Base-by-base conservation (phyloP, 2,113 vertebrate species). In the Phoenicopterus ruber region DNA sequence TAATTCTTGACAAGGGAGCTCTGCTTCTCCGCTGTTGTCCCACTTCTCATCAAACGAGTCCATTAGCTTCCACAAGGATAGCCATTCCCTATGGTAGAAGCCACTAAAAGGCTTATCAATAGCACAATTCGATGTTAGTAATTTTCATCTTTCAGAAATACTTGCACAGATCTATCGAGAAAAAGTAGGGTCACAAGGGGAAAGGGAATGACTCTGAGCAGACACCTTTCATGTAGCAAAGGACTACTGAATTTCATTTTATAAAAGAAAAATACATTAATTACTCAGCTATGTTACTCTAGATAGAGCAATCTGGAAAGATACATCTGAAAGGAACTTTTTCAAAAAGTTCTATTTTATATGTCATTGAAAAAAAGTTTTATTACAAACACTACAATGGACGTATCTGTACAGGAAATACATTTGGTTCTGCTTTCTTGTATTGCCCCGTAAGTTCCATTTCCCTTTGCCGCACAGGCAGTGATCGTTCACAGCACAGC, bases 401-500 rank as follows among this genome's bases (percentile, higher is more conserved):
- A 9, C 12, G 2, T 14, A 59, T 67, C 76, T 93, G 69, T 81
- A 90, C 42, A 94, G 47, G 61, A 92, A 66, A 73, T 34, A 54
- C 38, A 71, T 70, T 29, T 32, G 36, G n/a, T 3, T 83, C 82
- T 61, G 34, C 49, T 78, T 83, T 81, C 40, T 70, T 49, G 19
- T 25, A 22, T 17, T 46, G 62, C 63, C 71, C 52, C 57, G 24
- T 4, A 49, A 29, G 16, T 46, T 92, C 72, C 49, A 11, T 19
- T 73, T 84, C 54, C 59, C 74, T 92, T 90, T 76, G 50, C 90
- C 85, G 82, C 87, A 73, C 7, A 28, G 82, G 63, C 47, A 52
- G 50, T 10, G 52, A 50, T 15, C 8, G 7, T 6, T 40, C 4
- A 5, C 86, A 84, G 67, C 76, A 63, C 26, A 32, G 36, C 1